Conservation (phyloP, 1,140 invertebrate genomes). For the Micrasema longulum region DNA sequence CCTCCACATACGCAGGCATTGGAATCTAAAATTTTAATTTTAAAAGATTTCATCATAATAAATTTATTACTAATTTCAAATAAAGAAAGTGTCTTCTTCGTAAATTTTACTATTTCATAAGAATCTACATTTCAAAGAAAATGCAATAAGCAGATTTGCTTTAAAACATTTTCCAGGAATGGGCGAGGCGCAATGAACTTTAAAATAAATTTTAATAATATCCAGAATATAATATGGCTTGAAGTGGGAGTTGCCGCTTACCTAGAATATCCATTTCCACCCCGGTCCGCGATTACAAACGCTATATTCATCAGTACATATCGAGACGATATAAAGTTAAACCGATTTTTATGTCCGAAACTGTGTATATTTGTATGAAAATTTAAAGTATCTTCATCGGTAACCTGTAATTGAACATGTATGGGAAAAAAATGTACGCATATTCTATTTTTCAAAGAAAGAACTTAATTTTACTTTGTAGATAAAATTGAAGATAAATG, state of each 20-base stretch:
- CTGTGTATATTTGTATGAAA: no score
- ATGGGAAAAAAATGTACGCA: no score
- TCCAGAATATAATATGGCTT: constrained; percentile 38
- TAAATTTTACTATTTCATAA: background rate
- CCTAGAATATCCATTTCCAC: background rate
- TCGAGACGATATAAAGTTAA: no score
- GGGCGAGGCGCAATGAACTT: constrained; percentile 34
- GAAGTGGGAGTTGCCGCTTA: background rate
- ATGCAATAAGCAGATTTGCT: background rate
- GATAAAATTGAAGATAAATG: no score
- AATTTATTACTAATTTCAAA: background rate
- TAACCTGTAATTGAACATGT: no score
- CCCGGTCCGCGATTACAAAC: no score
- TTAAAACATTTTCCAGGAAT: background rate
- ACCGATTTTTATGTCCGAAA: no score
- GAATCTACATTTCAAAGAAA: background rate
- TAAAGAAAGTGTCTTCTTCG: background rate
- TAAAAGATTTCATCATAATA: background rate
- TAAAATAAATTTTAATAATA: constrained; percentile 53
- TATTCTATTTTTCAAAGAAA: no score
- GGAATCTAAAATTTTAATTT: background rate
- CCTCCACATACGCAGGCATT: no score
- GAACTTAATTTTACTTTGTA: no score
- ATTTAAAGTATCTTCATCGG: no score
- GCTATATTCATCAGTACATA: no score